These are phyloP conservation scores for Calliopsis andreniformis DNA, from an alignment of 1,140 invertebrate genomes.

Conservation along the genomic window DNA sequence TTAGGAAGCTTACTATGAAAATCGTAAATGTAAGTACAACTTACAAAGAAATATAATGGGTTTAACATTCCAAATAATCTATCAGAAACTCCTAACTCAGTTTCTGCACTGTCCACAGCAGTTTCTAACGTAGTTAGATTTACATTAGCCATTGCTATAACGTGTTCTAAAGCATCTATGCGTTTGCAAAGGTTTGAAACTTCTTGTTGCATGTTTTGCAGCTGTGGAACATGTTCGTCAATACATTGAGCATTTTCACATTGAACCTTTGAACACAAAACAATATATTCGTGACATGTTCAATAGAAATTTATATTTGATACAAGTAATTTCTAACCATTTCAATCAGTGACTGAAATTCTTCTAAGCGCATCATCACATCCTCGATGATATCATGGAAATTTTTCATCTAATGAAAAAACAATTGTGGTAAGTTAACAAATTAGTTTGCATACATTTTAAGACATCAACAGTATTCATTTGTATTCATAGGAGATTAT, in stretches of 20 bases:
- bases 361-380: conserved; percentile 70
- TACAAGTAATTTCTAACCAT: conserved; percentile 59
- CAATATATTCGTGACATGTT: neutral
- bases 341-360: conserved; percentile 72
- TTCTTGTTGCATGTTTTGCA: conserved; percentile 59
- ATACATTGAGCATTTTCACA: conserved; percentile 64
- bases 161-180: conserved; percentile 68
- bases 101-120: conserved; percentile 69
- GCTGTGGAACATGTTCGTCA: conserved; percentile 62
- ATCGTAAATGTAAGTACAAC: conserved; percentile 17
- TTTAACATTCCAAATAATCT: conserved; percentile 70
- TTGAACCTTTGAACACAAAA: conserved; percentile 62
- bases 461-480: neutral
- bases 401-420: conserved; percentile 63
- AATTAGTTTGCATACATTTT: conserved; percentile 10
- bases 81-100: conserved; percentile 70
- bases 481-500: too few species aligned
- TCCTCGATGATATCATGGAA: conserved; percentile 68
- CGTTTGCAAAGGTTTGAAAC: conserved; percentile 60
- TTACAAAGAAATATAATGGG: conserved; percentile 68
- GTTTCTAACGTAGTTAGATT: conserved; percentile 66
- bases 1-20: neutral
- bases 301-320: neutral
- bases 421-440: too few species aligned
- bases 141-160: conserved; percentile 67